Conservation (phyloP, 1,140 invertebrate species). For the Ephestia elutella region DNA sequence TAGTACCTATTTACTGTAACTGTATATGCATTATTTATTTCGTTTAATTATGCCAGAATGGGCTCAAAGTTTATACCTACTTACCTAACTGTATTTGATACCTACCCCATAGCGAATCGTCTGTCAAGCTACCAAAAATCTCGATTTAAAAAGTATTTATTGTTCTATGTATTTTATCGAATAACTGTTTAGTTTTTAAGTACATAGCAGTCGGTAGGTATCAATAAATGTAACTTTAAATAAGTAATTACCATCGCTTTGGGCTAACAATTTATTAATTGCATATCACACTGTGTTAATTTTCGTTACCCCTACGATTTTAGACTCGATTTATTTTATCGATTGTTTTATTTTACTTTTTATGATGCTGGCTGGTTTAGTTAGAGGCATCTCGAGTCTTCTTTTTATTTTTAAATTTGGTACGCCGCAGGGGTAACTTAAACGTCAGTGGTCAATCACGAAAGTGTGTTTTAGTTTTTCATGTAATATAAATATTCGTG, state of each 20-base stretch:
- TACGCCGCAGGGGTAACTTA: slow-evolving; percentile 6
- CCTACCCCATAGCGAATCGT: slow-evolving; percentile 12
- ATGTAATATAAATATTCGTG: slow-evolving; percentile 12
- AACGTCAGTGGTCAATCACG: slow-evolving; percentile 8
- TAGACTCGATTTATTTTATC: background rate
- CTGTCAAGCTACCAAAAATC: slow-evolving; percentile 12
- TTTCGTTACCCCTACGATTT: slow-evolving; percentile 13
- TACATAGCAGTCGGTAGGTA: slow-evolving; percentile 24
- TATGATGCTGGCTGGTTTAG: background rate
- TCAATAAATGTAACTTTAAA: slow-evolving; percentile 16
- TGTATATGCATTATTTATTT: slow-evolving; percentile 47
- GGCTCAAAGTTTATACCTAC: slow-evolving; percentile 41
- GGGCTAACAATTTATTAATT: slow-evolving; percentile 37
- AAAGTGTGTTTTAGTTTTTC: slow-evolving; percentile 11
- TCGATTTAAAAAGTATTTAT: slow-evolving; percentile 16
- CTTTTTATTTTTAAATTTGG: background rate
- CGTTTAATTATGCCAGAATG: slow-evolving; percentile 36
- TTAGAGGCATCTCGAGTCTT: background rate
- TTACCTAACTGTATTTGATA: slow-evolving; percentile 17
- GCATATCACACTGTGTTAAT: slow-evolving; percentile 31
- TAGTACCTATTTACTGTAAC: slow-evolving; percentile 31
- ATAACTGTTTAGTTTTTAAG: slow-evolving; percentile 54
- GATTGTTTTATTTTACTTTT: slow-evolving; percentile 2
- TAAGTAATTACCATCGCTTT: slow-evolving; percentile 39
- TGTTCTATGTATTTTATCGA: slow-evolving; percentile 20